phyloP scores from a whole-genome alignment of 2,888 invertebrate genomes.

The Bruchidius siliquastri region DNA sequence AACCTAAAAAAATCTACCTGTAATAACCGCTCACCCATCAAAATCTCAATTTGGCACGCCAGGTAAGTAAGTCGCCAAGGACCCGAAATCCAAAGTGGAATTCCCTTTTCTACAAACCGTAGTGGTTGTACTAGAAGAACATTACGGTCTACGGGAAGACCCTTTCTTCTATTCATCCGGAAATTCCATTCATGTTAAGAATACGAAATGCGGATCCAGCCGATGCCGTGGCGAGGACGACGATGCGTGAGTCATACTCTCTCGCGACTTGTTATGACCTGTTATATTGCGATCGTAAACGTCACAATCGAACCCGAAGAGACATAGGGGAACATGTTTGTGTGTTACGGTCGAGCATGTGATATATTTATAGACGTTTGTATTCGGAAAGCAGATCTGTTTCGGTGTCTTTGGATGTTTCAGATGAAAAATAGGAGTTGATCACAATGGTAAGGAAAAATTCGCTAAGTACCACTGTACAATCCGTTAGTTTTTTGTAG shows the following conservation, averaged over 20 bases:
- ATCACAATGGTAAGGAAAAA: too few species aligned
- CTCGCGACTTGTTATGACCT: neutral
- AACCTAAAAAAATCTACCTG: too few species aligned
- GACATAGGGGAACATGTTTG: neutral
- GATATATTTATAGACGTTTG: too few species aligned
- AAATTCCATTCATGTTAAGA: neutral
- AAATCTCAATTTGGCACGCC: neutral
- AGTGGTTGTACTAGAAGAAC: neutral
- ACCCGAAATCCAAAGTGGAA: neutral
- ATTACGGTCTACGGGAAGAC: neutral
- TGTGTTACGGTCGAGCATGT: neutral
- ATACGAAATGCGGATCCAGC: neutral
- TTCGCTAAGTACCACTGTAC: too few species aligned
- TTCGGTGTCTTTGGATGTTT: too few species aligned
- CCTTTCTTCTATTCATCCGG: neutral
- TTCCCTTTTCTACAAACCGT: neutral
- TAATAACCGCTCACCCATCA: neutral
- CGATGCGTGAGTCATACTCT: neutral
- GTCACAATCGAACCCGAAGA: neutral
- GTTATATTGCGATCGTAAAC: neutral
- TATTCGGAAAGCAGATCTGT: too few species aligned
- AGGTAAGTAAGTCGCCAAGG: neutral
- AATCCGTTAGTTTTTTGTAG: too few species aligned
- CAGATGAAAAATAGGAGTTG: too few species aligned
- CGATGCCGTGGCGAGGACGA: too few species aligned